Evolutionary conservation across 2,113 vertebrate genomes (phyloP), one percentile per base, ranked within the genome.

Genomic region (Coptodon bakossiorum): DNA sequence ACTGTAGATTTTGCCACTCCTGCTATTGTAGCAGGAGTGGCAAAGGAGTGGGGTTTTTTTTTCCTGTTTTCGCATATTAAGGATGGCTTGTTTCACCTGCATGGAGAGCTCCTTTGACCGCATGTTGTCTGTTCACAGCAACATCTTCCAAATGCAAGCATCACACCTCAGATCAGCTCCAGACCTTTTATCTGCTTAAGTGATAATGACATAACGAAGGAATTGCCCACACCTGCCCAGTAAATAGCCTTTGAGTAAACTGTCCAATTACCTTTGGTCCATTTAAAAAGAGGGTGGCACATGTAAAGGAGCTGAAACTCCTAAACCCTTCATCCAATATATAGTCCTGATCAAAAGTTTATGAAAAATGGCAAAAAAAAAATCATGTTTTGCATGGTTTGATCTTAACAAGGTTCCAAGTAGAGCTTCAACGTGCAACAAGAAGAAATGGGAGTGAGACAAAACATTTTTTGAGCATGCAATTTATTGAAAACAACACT

Each of bases 11-110:
- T 34, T 63, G 9, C 59, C 16, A 63, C 29, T 34, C 16, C 16
- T 63, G 27, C 29, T 34, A 34, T 2, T 31, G 16, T 61, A 61
- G 57, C 57, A 57, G 24, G 12, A 57, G 54, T 27, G 24, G 53
- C 0, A 56, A 29, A 16, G 54, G 3, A 57, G 24, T 57, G 54
- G 6, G 0, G 0, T 0, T 4, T 13, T 11, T 29, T 29, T 22
- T 22, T 22, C 22, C 57, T 9, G 6, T 36, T 63, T n/a, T 63
- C 0, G 1, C 17, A 63, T 34, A 11, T 63, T 63, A 19, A n/a
- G 59, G 59, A 63, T 5, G 17, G 31, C 6, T 63, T 63, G 59
- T 63, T 63, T 63, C 31, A 63, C 17, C 59, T 63, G 17, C 17
- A 36, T 36, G 17, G 6, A 63, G 59, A 36, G 17, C 0, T 19